phyloP scores from a whole-genome alignment of 2,113 vertebrate species.

The Anseranas semipalmata region DNA sequence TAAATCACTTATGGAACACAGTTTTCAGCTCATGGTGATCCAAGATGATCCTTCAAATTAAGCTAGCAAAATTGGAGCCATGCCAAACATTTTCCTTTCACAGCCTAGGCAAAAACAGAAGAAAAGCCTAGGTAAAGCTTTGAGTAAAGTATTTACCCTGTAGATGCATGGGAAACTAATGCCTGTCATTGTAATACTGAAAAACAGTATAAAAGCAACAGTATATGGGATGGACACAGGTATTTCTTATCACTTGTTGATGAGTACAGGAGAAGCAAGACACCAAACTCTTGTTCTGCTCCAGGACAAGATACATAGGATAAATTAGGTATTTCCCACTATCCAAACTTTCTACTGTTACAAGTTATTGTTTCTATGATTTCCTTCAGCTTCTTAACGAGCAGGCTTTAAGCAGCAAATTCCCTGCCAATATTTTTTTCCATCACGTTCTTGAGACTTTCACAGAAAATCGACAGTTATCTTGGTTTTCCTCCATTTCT shows the following conservation, averaged over 20 bases:
- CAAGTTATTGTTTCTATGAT: fast-evolving
- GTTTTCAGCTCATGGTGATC: constrained; percentile 8
- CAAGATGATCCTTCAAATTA: constrained; percentile 24
- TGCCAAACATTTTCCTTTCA: neutral
- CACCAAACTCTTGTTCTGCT: neutral
- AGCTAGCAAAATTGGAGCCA: neutral
- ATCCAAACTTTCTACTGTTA: neutral
- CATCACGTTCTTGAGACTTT: neutral
- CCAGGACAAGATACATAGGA: neutral
- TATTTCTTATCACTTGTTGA: neutral
- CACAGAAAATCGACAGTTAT: neutral
- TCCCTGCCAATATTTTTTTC: neutral
- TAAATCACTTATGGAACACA: constrained; percentile 17
- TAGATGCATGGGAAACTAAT: neutral
- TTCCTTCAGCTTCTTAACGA: neutral
- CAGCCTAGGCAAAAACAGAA: neutral
- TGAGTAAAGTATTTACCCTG: neutral
- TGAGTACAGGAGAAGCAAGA: neutral
- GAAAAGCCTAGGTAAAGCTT: neutral
- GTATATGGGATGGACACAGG: neutral
- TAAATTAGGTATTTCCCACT: neutral
- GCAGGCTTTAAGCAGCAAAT: neutral
- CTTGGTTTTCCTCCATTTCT: neutral
- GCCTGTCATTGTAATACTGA: fast-evolving
- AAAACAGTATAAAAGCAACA: neutral